Evolutionary conservation across 1,140 invertebrate species (phyloP).

Genomic region (Lycorma delicatula): DNA sequence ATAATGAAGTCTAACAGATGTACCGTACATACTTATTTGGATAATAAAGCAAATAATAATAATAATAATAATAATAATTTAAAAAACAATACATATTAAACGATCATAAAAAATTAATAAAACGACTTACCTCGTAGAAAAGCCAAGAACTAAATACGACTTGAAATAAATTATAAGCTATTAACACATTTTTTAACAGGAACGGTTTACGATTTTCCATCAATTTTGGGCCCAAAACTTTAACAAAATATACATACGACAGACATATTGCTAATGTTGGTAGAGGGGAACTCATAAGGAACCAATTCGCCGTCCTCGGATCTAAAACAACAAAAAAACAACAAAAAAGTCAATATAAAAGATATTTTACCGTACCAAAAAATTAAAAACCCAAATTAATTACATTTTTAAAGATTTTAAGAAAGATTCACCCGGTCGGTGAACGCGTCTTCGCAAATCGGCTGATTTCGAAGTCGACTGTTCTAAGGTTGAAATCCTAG

Average conservation of each 20-base stretch:
- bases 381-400: too few species aligned
- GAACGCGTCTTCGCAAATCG: too few species aligned
- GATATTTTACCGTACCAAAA: too few species aligned
- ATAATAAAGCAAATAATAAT: neutral
- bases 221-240: slow-evolving; percentile 68
- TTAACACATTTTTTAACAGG: slow-evolving; percentile 65
- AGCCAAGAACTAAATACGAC: slow-evolving; percentile 77
- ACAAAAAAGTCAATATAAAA: neutral
- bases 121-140: slow-evolving; percentile 63
- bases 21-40: neutral
- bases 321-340: slow-evolving; percentile 43
- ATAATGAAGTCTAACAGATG: slow-evolving; percentile 12
- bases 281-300: slow-evolving; percentile 71
- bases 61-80: slow-evolving; percentile 1
- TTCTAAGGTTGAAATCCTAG: too few species aligned
- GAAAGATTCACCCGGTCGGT: too few species aligned
- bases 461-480: too few species aligned
- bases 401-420: too few species aligned
- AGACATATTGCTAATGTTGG: slow-evolving; percentile 70
- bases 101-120: neutral
- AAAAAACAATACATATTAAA: neutral
- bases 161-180: slow-evolving; percentile 80
- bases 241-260: slow-evolving; percentile 67
- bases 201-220: slow-evolving; percentile 89
- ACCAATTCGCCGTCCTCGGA: slow-evolving; percentile 73